Evolutionary conservation across 2,888 invertebrate species (phyloP), one percentile per base, ranked within the genome.

Genomic region (Ophion costatus): DNA sequence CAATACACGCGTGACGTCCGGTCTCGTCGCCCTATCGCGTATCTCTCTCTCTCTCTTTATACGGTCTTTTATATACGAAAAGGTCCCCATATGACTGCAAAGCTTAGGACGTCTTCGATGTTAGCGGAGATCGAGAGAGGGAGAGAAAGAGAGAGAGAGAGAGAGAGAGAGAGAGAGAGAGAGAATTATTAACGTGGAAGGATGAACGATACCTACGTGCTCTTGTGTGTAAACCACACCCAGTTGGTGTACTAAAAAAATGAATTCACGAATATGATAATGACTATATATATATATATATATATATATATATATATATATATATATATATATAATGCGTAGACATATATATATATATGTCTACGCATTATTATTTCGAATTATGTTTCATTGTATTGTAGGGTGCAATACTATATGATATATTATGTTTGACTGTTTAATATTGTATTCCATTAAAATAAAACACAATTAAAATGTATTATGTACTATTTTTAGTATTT

Each of bases 1-100:
- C 89, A 89, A 89, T 84, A 88, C 86, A 89, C 82, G 90, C 92
- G 91, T 92, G 92, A 92, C 92, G 89, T 92, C 92, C 92, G 91
- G 90, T 89, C 89, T 89, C 87, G 84, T 89, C 90, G 84, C 83
- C 77, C 78, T 83, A 67, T 71, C 81, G 67, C 70, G 64, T 63
- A 42, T 22, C 74, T 63, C 57, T 29, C 79, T 67, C 67, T 14
- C 10, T 22, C 59, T 22, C 24, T 51, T n/a, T 51, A n/a, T 69
- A 45, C 42, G 69, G 45, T 24, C 51, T 71, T 71, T 38, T 38
- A 38, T 38, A 2, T 71, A 22, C n/a, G 17, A 56, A 71, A 71
- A 57, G 29, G 57, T 71, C 71, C 29, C 42, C 42, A 0, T 38
- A 38, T n/a, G 29, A 71, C 71, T 33, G 57, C 71, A 17, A 33